Conservation (phyloP, 1,140 invertebrate genomes). For the Mizuhopecten yessoensis region DNA sequence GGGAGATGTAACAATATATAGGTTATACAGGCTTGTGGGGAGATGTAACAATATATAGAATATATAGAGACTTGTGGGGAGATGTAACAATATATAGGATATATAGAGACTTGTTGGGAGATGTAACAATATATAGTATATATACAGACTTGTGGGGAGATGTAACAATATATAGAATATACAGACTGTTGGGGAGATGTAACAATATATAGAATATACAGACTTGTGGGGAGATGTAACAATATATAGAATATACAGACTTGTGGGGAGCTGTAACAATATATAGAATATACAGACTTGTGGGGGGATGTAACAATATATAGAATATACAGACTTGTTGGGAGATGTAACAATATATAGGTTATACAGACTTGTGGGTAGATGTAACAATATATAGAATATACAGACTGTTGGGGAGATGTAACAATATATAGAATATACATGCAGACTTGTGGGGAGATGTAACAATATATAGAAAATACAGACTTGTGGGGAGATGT, state of each 20-base stretch:
- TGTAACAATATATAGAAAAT: no score
- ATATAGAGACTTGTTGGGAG: not conserved
- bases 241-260: not conserved
- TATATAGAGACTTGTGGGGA: no score
- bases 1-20: not conserved
- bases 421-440: no score
- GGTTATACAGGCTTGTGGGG: no score
- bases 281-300: no score
- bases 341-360: not conserved
- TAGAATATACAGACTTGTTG: no score
- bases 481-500: no score
- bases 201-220: not conserved
- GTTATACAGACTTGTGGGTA: not conserved
- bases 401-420: not conserved
- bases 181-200: not conserved
- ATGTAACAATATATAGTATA: not conserved
- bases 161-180: not conserved
- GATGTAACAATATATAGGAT: not conserved
- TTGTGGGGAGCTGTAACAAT: not conserved
- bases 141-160: not conserved
- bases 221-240: not conserved
- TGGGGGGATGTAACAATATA: no score
- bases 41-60: no score
- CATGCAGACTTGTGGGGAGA: no score
- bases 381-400: not conserved